A percentile compares a stretch with the other conserved stretches of the same genome.
phyloP scores from a whole-genome alignment of 2,888 invertebrate species.

The Muschampia plurimacula region DNA sequence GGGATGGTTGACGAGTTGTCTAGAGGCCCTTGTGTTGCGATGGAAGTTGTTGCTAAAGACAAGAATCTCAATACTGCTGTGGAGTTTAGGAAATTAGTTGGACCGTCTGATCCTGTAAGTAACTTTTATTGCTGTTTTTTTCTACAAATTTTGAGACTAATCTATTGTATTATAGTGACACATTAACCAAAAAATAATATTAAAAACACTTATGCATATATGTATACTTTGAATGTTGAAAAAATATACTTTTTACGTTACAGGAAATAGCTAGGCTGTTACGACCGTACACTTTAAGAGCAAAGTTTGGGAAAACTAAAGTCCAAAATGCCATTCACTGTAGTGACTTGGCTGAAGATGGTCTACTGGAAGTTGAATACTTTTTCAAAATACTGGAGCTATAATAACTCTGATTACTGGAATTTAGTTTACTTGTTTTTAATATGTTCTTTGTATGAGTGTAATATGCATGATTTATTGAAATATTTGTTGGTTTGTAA shows the following conservation, averaged over 20 bases:
- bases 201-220: no score
- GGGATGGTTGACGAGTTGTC: slow-evolving; percentile 94
- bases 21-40: slow-evolving; percentile 93
- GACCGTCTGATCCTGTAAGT: slow-evolving; percentile 95
- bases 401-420: slow-evolving; percentile 56
- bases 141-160: neutral
- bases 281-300: slow-evolving; percentile 93
- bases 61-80: slow-evolving; percentile 85
- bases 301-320: slow-evolving; percentile 93
- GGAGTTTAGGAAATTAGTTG: slow-evolving; percentile 93
- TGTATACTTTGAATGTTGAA: no score
- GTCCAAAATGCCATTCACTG: slow-evolving; percentile 96
- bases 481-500: neutral
- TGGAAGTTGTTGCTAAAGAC: slow-evolving; percentile 91
- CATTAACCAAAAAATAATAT: no score
- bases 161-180: neutral
- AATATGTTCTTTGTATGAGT: neutral
- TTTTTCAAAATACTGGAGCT: slow-evolving; percentile 90
- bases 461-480: neutral
- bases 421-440: neutral
- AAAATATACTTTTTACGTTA: slow-evolving; percentile 43
- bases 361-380: slow-evolving; percentile 92
- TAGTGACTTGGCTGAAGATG: slow-evolving; percentile 96
- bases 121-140: slow-evolving; percentile 4
- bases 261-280: slow-evolving; percentile 94